A percentile compares a stretch with the other conserved stretches of the same genome.
Conservation (phyloP, 2,113 vertebrate species). For the Neotoma lepida region DNA sequence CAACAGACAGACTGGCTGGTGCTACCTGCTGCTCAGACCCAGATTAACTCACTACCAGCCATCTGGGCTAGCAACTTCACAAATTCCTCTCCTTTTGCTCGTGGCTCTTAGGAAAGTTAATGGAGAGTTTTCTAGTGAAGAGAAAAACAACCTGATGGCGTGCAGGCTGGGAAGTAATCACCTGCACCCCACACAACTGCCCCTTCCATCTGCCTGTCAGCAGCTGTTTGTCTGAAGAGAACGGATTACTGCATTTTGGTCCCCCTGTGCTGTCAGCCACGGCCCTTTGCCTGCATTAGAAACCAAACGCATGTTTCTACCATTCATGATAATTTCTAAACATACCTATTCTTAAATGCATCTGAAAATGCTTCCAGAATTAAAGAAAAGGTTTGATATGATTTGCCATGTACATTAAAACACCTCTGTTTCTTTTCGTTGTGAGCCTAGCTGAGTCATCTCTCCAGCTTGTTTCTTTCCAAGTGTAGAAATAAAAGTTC, state of each 20-base stretch:
- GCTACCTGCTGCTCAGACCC: conserved; percentile 86
- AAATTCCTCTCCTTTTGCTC: conserved; percentile 88
- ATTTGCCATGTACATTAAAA: neutral
- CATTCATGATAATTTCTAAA: neutral
- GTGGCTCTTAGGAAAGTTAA: conserved; percentile 82
- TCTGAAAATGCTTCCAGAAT: conserved; percentile 7
- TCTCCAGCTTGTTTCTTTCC: neutral
- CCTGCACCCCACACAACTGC: conserved; percentile 80
- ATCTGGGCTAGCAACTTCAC: conserved; percentile 87
- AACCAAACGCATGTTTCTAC: conserved; percentile 40
- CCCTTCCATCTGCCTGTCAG: conserved; percentile 84
- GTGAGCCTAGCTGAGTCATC: neutral
- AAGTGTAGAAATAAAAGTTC: neutral
- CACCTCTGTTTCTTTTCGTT: neutral
- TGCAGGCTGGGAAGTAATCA: conserved; percentile 78
- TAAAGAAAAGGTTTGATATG: neutral
- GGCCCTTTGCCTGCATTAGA: conserved; percentile 40
- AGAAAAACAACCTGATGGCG: conserved; percentile 83
- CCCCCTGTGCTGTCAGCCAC: neutral
- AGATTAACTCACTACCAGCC: conserved; percentile 89
- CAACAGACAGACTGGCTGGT: conserved; percentile 89
- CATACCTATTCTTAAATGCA: neutral
- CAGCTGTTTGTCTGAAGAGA: conserved; percentile 70
- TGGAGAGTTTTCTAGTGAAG: conserved; percentile 81
- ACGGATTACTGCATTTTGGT: conserved; percentile 25